Conservation (phyloP, 2,888 invertebrate species). For the Netelia virgata region DNA sequence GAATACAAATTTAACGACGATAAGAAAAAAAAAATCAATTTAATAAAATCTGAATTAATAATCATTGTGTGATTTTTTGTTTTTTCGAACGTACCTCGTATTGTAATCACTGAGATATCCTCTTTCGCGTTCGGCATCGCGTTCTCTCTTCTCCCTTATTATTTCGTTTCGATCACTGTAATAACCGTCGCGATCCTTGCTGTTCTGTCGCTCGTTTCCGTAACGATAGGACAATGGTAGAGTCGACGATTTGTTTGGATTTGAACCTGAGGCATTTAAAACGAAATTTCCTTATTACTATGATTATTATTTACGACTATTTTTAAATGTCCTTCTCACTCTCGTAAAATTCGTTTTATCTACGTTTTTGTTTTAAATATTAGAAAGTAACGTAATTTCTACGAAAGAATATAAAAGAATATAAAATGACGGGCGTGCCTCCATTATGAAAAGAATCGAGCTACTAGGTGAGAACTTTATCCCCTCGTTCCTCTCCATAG, state of each 20-base stretch:
- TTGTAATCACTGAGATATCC: constrained; percentile 94
- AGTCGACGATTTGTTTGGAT: constrained; percentile 93
- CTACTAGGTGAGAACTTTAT: constrained; percentile 63
- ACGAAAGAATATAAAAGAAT: neutral
- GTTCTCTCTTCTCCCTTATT: constrained; percentile 90
- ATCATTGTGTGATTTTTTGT: constrained; percentile 30
- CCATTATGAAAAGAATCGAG: constrained; percentile 59
- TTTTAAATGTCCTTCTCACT: neutral
- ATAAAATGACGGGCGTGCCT: constrained; percentile 56
- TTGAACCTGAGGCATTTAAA: constrained; percentile 86
- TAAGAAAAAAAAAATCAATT: constrained; percentile 24
- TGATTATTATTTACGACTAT: constrained; percentile 28
- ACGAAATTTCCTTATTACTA: constrained; percentile 34
- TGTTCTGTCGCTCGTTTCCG: constrained; percentile 86
- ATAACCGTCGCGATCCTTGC: constrained; percentile 92
- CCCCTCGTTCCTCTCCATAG: constrained; percentile 37
- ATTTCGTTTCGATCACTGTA: constrained; percentile 96
- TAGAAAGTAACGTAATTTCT: neutral
- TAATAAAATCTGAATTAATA: constrained; percentile 27
- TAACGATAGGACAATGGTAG: constrained; percentile 92
- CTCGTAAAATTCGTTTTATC: too few species aligned
- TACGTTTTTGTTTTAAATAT: neutral
- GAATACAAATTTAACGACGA: constrained; percentile 26
- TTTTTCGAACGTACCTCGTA: constrained; percentile 87
- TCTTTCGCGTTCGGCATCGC: constrained; percentile 88